Evolutionary conservation across 2,888 invertebrate species (phyloP).

Genomic region (Oasisia sp.): DNA sequence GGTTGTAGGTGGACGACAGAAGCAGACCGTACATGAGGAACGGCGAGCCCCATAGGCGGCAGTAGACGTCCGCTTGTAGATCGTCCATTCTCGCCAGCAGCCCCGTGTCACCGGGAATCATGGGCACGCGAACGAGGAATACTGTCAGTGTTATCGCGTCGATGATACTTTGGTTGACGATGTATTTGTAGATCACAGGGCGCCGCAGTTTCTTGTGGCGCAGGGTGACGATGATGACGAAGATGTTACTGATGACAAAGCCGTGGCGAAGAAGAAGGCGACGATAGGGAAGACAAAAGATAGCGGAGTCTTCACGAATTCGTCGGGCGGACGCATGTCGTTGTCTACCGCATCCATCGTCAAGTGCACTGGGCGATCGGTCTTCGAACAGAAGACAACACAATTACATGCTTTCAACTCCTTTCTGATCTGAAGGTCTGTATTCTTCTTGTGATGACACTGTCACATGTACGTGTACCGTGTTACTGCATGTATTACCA

Average conservation of each 20-base stretch:
- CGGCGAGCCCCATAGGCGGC: neutral
- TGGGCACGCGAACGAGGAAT: neutral
- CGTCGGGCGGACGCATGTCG: neutral
- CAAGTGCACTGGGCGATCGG: neutral
- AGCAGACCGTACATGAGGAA: neutral
- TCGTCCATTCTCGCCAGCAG: neutral
- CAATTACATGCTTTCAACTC: too few relatives aligned
- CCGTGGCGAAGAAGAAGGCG: too few relatives aligned
- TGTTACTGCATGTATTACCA: too few relatives aligned
- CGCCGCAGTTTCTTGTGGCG: neutral
- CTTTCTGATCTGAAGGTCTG: too few relatives aligned
- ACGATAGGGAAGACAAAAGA: neutral
- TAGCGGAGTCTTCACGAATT: neutral
- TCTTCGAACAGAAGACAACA: too few relatives aligned
- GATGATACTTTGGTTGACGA: neutral
- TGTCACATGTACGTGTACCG: too few relatives aligned
- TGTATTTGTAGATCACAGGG: neutral
- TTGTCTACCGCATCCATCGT: neutral
- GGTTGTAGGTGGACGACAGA: neutral
- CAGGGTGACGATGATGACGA: neutral
- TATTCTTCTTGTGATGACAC: too few relatives aligned
- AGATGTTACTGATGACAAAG: neutral
- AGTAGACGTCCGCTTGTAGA: neutral
- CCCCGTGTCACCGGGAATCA: neutral
- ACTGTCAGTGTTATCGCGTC: neutral